These are phyloP conservation scores for Drosophila orosa DNA, from an alignment of 1,140 invertebrate species.

Conservation along the genomic window DNA sequence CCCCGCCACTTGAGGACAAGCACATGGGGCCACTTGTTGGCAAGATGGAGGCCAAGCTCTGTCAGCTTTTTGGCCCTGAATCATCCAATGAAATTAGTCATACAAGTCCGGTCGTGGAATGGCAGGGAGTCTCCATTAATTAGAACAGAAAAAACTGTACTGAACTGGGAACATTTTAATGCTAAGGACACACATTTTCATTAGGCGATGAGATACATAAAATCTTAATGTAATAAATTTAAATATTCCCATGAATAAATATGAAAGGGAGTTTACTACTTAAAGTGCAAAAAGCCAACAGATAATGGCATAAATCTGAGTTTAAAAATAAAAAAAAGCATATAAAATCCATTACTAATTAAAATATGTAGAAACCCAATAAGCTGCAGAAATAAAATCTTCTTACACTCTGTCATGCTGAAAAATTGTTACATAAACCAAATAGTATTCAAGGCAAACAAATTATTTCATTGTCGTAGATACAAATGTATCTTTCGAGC, in stretches of 20 bases:
- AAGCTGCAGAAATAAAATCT: not conserved
- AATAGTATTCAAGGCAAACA: conserved; percentile 8
- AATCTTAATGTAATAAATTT: not conserved
- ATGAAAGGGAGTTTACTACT: not conserved
- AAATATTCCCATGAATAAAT: not conserved
- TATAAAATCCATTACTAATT: too few species aligned
- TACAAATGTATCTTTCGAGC: conserved; percentile 3
- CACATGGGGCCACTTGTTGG: conserved; percentile 57
- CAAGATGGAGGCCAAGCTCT: conserved; percentile 24
- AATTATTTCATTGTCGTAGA: conserved; percentile 14
- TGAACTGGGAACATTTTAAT: not conserved
- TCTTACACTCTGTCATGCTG: too few species aligned
- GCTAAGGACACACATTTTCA: not conserved
- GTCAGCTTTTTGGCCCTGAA: conserved; percentile 22
- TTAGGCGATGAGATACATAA: not conserved
- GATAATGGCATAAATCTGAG: not conserved
- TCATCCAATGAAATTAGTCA: conserved; percentile 51
- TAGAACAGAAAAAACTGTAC: not conserved
- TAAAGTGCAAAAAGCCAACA: not conserved
- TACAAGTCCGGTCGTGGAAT: conserved; percentile 14
- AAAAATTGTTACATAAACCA: not conserved
- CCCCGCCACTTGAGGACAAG: conserved; percentile 50
- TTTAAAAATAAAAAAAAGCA: not conserved
- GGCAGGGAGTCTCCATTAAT: conserved; percentile 18
- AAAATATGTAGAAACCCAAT: not conserved